Base-by-base conservation (phyloP, 1,140 invertebrate genomes). In the Drosophila saltans region DNA sequence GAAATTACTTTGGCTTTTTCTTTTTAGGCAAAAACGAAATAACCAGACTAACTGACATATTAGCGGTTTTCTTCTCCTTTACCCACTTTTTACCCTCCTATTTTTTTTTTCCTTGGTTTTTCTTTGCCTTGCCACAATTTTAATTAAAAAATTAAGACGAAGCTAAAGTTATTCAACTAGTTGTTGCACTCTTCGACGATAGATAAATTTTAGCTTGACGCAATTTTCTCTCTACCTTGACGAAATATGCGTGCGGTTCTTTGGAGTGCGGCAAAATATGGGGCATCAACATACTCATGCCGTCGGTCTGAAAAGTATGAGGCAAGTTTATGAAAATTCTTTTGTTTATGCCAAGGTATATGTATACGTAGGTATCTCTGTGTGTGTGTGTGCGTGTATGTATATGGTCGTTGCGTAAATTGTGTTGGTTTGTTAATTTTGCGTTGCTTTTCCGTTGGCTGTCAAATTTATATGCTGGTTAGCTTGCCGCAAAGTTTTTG, bases 381-480 rank as follows among this genome's bases (percentile, higher is more conserved):
- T 48, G 26, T 45, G 24, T 56, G n/a, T 60, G n/a, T 26, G 21
- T 30, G 66, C 33, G 33, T 41, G 40, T 55, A 8, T 56, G 60
- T 26, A 52, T 48, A 24, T 48, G 16, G 7, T 21, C 45, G 77
- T 45, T 66, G 72, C 45, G 69, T 56, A 80, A 83, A 80, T 83
- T 88, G 72, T 75, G 80, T 88, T 74, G 83, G 84, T 88, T 88
- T 88, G 84, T 83, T 88, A 83, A 88, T 88, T 88, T 83, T 88
- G 75, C 73, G 63, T 70, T 78, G 56, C 61, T 65, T 65, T 65
- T 45, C 57, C 60, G 39, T 61, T 66, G 52, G 43, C 83, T 88
- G 83, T 80, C 80, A 83, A 86, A 86, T 88, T 80, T 86, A 86
- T 86, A 88, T 88, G 82, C 83, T 83, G 82, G 82, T 86, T 88